phyloP scores from a whole-genome alignment of 2,888 invertebrate species.

The Cataglyphis altisquamis region DNA sequence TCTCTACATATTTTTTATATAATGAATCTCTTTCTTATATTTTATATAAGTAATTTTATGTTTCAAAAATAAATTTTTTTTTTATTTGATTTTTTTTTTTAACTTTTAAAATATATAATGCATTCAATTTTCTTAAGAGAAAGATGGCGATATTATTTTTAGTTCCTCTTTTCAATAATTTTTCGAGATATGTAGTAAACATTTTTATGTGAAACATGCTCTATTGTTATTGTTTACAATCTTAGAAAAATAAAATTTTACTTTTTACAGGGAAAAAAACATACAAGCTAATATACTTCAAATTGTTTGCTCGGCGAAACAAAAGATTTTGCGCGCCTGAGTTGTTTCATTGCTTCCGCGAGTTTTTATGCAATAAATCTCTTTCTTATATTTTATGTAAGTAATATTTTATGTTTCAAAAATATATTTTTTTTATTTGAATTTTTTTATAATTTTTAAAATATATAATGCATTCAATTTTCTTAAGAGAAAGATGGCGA shows the following conservation, averaged over 20 bases:
- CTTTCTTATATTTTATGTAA: conserved; percentile 1
- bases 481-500: neutral
- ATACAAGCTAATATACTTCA: neutral
- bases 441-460: neutral
- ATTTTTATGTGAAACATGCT: neutral
- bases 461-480: neutral
- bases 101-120: neutral
- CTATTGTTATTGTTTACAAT: neutral
- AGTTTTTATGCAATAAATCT: neutral
- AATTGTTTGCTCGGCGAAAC: neutral
- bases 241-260: neutral
- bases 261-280: neutral
- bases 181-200: neutral
- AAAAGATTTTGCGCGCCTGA: neutral
- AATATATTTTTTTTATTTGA: neutral
- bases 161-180: neutral
- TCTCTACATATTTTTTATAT: neutral
- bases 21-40: conserved; percentile 3
- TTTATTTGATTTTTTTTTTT: neutral
- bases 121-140: neutral
- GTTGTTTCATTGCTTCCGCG: conserved; percentile 29
- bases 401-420: neutral
- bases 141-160: neutral
- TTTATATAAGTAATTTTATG: neutral
- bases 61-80: neutral